Conservation (phyloP, 2,113 vertebrate genomes). For the Vireo altiloquus region DNA sequence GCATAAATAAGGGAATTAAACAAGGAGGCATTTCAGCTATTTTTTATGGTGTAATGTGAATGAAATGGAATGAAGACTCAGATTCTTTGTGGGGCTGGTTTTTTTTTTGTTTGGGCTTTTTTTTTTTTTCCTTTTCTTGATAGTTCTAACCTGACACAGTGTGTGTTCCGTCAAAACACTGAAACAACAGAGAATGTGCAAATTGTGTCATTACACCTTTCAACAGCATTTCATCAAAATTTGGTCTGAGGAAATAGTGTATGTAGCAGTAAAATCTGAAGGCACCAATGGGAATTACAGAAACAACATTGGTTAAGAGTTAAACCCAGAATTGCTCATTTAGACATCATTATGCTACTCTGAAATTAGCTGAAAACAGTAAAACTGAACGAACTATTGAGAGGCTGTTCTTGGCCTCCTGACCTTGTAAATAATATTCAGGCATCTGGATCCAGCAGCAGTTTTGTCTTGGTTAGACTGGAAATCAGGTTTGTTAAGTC, state of each 20-base stretch:
- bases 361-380: neutral
- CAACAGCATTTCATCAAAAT: neutral
- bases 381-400: neutral
- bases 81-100: neutral
- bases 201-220: neutral
- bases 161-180: neutral
- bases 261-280: neutral
- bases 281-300: neutral
- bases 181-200: neutral
- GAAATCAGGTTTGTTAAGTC: neutral
- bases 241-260: neutral
- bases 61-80: neutral
- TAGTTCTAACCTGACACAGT: neutral
- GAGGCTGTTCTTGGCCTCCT: neutral
- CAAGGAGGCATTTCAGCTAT: neutral
- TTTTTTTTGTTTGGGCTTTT: neutral
- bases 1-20: constrained; percentile 16
- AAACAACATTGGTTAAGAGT: neutral
- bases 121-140: neutral
- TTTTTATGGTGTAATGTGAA: neutral
- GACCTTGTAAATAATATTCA: neutral
- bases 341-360: neutral
- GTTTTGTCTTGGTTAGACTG: neutral
- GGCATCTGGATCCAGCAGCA: neutral
- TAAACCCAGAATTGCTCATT: neutral